These are phyloP conservation scores for Eumaeus atala DNA, from an alignment of 1,140 invertebrate genomes.

Conservation along the genomic window DNA sequence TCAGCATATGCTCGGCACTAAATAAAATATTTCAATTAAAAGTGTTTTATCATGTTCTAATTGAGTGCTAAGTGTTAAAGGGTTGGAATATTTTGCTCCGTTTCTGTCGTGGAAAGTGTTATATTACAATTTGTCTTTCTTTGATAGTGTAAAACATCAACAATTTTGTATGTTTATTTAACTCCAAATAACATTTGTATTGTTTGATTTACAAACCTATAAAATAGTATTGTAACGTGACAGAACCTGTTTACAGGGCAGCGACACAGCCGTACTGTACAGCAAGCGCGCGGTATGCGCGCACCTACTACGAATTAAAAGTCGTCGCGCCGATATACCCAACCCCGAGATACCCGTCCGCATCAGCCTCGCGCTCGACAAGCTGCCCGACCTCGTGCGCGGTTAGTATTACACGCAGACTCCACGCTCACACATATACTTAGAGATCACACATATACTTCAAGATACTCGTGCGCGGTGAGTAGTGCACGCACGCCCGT, in stretches of 20 bases:
- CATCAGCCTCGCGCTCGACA: constrained; percentile 84
- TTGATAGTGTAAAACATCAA: too few species aligned
- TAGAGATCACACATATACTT: too few species aligned
- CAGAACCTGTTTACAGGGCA: constrained; percentile 70
- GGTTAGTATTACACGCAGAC: constrained; percentile 66
- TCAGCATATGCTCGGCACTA: too few species aligned
- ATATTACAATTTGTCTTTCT: too few species aligned
- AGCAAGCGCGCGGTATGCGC: constrained; percentile 85
- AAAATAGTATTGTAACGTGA: not conserved
- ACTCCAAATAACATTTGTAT: not conserved
- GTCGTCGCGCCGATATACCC: constrained; percentile 85
- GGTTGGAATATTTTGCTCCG: too few species aligned
- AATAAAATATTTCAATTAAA: too few species aligned
- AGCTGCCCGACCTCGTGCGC: constrained; percentile 85
- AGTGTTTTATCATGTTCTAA: too few species aligned
- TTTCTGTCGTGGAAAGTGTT: too few species aligned
- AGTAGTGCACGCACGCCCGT: not conserved
- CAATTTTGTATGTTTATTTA: too few species aligned
- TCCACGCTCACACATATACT: too few species aligned
- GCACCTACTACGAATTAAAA: constrained; percentile 86
- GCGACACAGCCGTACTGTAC: constrained; percentile 88
- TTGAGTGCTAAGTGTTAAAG: too few species aligned
- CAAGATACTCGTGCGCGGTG: too few species aligned
- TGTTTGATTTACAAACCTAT: not conserved
- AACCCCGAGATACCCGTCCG: constrained; percentile 89